phyloP scores from a whole-genome alignment of 1,140 invertebrate genomes.

The Zophobas morio region DNA sequence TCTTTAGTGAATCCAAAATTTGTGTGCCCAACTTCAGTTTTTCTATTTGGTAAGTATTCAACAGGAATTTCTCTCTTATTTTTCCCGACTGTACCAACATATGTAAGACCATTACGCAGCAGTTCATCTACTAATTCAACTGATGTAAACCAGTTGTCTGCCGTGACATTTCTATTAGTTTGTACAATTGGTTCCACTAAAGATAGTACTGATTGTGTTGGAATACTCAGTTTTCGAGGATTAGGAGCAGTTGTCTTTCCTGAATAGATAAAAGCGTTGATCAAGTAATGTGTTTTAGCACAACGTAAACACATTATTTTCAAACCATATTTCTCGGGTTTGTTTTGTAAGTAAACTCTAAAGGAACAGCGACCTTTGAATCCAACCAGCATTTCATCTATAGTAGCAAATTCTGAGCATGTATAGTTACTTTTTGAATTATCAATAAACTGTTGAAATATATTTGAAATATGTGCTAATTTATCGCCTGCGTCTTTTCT shows the following conservation, averaged over 20 bases:
- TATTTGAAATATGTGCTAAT: conserved; percentile 59
- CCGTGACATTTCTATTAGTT: background rate
- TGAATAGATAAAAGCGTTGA: conserved; percentile 50
- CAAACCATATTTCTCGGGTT: background rate
- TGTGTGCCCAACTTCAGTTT: background rate
- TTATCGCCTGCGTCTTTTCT: conserved; percentile 46
- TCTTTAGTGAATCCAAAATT: conserved; percentile 53
- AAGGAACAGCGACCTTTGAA: conserved; percentile 66
- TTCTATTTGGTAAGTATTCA: background rate
- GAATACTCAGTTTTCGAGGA: conserved; percentile 54
- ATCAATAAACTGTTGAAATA: conserved; percentile 63
- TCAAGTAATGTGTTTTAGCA: conserved; percentile 51
- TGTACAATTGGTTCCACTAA: background rate
- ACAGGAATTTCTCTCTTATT: conserved; percentile 37
- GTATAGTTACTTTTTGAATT: conserved; percentile 64
- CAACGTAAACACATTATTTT: conserved; percentile 40
- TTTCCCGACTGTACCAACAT: conserved; percentile 69
- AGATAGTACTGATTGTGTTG: conserved; percentile 37
- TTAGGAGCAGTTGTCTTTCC: conserved; percentile 52
- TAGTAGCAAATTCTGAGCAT: conserved; percentile 51
- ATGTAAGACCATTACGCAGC: conserved; percentile 61
- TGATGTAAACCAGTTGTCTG: background rate
- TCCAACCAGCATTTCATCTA: conserved; percentile 65
- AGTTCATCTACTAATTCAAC: conserved; percentile 55
- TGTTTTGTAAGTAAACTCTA: conserved; percentile 19